Base-by-base conservation (phyloP, 2,113 vertebrate genomes). In the Paralichthys olivaceus region DNA sequence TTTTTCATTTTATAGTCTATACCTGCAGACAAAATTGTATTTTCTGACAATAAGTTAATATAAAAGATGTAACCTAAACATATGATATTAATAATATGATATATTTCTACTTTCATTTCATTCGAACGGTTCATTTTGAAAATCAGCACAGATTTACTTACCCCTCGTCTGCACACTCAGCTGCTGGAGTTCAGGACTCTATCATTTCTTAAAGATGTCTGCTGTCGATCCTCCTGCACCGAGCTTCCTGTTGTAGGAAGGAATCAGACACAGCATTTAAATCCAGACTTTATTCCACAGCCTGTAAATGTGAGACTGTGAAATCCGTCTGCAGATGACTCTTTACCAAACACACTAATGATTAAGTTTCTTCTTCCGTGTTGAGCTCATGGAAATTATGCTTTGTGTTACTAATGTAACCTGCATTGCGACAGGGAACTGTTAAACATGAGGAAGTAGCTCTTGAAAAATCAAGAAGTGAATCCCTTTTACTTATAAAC, bases 391-490 rank as follows among this genome's bases (percentile, higher is more conserved):
- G 20, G 54, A 65, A 45, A 72, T 8, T 55, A 29, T 60, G 43
- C 26, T 69, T 9, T n/a, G n/a, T n/a, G n/a, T n/a, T 0, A 51
- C 45, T 56, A 22, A 9, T 59, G 32, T 14, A 37, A 57, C 7
- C 28, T 2, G 4, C 5, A 4, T 1, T 69, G 60, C 7, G 2
- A 28, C 5, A 54, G 14, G 23, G 45, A 69, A 72, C 54, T 51
- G 71, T 34, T 61, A 5, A 65, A 55, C 12, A 77, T 37, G 22
- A 83, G 84, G 91, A 92, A 92, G 82, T 80, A 53, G 53, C 32
- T 67, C 8, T 69, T 34, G 7, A 80, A 65, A 86, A 86, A 2
- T 82, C 1, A 75, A 81, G 90, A 93, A 91, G 76, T 86, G 79
- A 86, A 88, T 85, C 12, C 0, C 1, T 3, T 64, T 64, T n/a